A percentile compares a stretch with the other conserved stretches of the same genome.
These are phyloP conservation scores for Lophochroa leadbeateri DNA, from an alignment of 2,113 vertebrate genomes.

Conservation along the genomic window DNA sequence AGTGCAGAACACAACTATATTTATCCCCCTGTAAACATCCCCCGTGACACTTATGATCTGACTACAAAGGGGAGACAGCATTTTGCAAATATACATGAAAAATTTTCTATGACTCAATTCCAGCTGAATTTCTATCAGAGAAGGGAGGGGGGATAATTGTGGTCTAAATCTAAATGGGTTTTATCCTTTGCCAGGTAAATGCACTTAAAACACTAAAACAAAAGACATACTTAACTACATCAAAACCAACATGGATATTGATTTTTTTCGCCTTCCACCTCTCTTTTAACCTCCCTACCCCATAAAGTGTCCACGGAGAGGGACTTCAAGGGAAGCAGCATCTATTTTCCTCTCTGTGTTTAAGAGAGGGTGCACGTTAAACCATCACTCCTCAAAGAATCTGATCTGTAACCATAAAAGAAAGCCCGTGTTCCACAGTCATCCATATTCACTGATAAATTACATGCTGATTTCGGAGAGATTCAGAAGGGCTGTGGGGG, in stretches of 20 bases:
- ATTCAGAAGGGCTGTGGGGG: neutral
- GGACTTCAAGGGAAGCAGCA: neutral
- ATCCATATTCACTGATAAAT: neutral
- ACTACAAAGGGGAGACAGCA: neutral
- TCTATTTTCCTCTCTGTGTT: neutral
- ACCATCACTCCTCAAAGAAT: neutral
- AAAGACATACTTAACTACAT: neutral
- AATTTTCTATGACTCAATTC: conserved; percentile 24
- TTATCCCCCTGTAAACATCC: neutral
- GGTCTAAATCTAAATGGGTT: neutral
- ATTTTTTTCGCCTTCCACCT: neutral
- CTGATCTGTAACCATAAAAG: neutral
- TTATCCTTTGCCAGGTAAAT: conserved; percentile 14
- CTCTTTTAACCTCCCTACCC: neutral
- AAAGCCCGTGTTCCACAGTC: neutral
- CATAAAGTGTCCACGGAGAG: neutral
- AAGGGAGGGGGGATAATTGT: neutral
- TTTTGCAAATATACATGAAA: conserved; percentile 7
- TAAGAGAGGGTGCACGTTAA: neutral
- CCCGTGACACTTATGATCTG: accelerated
- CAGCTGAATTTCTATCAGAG: conserved; percentile 37
- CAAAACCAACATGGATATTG: neutral
- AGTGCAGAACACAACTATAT: neutral
- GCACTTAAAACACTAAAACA: neutral
- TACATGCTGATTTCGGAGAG: neutral